A percentile compares a stretch with the other conserved stretches of the same genome.
These are phyloP conservation scores for Myotis davidii DNA, from an alignment of 2,113 vertebrate species.

Conservation along the genomic window DNA sequence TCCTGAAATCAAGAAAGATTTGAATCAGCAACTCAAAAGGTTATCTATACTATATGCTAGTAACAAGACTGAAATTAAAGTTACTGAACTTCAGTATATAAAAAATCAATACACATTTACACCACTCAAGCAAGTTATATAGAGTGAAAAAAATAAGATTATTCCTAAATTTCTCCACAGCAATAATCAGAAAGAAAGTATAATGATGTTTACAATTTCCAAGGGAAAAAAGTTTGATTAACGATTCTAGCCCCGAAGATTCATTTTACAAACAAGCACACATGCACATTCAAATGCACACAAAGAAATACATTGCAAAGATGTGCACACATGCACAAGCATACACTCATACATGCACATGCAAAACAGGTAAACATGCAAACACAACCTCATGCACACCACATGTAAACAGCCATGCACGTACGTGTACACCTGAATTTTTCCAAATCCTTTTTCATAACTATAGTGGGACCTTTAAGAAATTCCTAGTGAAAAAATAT, in stretches of 20 bases:
- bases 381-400: not conserved
- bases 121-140: not conserved
- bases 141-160: not conserved
- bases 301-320: not conserved
- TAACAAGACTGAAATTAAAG: not conserved
- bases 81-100: not conserved
- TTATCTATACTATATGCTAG: not conserved
- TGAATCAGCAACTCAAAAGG: not conserved
- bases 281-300: not conserved
- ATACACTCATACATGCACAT: not conserved
- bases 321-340: not conserved
- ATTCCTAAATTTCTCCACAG: not conserved
- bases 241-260: not conserved
- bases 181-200: not conserved
- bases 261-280: not conserved
- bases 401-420: not conserved
- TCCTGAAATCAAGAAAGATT: constrained; percentile 10
- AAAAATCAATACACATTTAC: not conserved
- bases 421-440: not conserved
- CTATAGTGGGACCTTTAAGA: not conserved
- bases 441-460: not conserved
- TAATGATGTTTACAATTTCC: not conserved
- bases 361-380: not conserved
- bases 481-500: not conserved
- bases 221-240: not conserved